phyloP scores from a whole-genome alignment of 1,140 invertebrate genomes.

The Platyscapa corneri region DNA sequence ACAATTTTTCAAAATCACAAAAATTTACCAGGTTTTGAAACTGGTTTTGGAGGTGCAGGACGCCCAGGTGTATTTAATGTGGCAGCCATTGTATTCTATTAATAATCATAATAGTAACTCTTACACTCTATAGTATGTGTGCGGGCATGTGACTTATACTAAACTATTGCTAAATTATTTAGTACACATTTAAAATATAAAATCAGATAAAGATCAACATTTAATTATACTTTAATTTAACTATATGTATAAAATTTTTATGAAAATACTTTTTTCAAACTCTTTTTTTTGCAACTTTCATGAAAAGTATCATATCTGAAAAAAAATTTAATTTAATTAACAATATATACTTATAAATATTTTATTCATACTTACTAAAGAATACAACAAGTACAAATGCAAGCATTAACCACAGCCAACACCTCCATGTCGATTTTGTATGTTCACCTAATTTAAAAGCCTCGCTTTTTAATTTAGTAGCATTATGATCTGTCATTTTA shows the following conservation, averaged over 20 bases:
- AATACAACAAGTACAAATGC: constrained; percentile 88
- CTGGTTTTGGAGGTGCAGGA: constrained; percentile 62
- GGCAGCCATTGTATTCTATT: constrained; percentile 55
- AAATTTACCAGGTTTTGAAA: constrained; percentile 66
- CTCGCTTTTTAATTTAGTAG: constrained; percentile 84
- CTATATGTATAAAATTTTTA: background rate
- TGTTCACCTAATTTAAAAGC: constrained; percentile 88
- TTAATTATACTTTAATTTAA: constrained; percentile 14
- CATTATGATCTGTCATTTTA: constrained; percentile 86
- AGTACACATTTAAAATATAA: background rate
- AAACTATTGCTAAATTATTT: constrained; percentile 27
- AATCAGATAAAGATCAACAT: background rate
- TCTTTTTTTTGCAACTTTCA: constrained; percentile 83
- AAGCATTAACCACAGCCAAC: constrained; percentile 95
- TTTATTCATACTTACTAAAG: constrained; percentile 80
- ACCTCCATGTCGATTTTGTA: constrained; percentile 90
- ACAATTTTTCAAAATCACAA: constrained; percentile 32
- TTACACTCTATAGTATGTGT: constrained; percentile 34
- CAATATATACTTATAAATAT: constrained; percentile 12
- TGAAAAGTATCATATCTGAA: constrained; percentile 87
- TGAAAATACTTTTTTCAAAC: constrained; percentile 1
- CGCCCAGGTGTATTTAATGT: constrained; percentile 56
- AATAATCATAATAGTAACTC: constrained; percentile 54
- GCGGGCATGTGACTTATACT: background rate
- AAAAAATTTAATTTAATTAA: constrained; percentile 60